Evolutionary conservation across 1,140 invertebrate species (phyloP).

Genomic region (Maconellicoccus hirsutus): DNA sequence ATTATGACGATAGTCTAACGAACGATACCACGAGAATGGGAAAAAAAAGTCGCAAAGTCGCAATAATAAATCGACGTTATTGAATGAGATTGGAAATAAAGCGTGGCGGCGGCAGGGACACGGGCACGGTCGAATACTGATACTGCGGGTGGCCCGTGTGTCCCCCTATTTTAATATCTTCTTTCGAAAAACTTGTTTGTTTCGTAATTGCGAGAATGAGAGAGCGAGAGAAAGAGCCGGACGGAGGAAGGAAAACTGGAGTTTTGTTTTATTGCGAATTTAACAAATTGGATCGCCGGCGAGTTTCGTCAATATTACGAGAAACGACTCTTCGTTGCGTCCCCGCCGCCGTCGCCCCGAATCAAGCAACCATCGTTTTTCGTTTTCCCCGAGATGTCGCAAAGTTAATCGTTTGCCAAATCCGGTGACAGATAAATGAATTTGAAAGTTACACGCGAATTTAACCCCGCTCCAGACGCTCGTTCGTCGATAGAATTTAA

Average conservation of each 20-base stretch:
- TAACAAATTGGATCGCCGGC: conserved; percentile 7
- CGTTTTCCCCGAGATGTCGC: conserved; percentile 13
- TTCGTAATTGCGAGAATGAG: not conserved
- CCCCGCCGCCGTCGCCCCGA: not conserved
- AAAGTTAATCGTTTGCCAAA: conserved; percentile 22
- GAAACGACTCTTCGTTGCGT: not conserved
- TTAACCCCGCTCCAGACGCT: not conserved
- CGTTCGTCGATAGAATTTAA: conserved; percentile 12
- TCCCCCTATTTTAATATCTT: conserved; percentile 4
- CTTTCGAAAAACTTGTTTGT: conserved; percentile 2
- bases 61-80: no score
- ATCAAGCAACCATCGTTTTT: conserved; percentile 4
- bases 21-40: no score
- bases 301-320: not conserved
- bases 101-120: no score
- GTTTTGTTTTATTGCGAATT: conserved; percentile 9
- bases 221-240: not conserved
- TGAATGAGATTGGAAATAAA: no score
- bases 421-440: conserved; percentile 20
- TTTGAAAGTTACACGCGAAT: conserved; percentile 20
- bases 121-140: not conserved
- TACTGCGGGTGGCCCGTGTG: not conserved
- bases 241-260: not conserved
- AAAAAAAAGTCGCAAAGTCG: no score
- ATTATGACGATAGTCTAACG: no score